phyloP scores from a whole-genome alignment of 35 echinoderm and acorn worm genomes.

The Ophioderma brevispina region DNA sequence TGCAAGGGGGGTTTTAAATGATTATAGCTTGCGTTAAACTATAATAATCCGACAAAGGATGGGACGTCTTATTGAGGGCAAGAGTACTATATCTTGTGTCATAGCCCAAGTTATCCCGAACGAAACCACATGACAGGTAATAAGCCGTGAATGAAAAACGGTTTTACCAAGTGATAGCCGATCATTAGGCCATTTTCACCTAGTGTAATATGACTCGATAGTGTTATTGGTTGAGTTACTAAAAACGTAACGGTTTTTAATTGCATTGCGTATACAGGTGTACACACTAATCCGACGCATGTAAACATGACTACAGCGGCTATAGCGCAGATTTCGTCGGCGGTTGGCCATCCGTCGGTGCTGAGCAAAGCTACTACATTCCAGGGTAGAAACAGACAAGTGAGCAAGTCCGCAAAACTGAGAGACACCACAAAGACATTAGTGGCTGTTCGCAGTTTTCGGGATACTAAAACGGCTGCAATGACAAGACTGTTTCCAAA shows the following conservation, averaged over 20 bases:
- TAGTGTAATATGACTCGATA: too few relatives aligned
- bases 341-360: conserved; percentile 71
- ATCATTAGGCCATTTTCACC: too few relatives aligned
- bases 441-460: conserved; percentile 79
- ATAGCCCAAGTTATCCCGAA: too few relatives aligned
- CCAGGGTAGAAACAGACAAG: conserved; percentile 74
- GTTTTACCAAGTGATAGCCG: too few relatives aligned
- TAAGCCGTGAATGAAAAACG: too few relatives aligned
- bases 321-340: conserved; percentile 53
- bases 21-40: too few relatives aligned
- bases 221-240: conserved; percentile 57
- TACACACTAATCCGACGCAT: conserved; percentile 86
- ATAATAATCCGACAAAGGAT: too few relatives aligned
- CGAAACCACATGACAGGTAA: too few relatives aligned
- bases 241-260: conserved; percentile 83
- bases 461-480: conserved; percentile 63
- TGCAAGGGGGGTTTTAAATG: too few relatives aligned
- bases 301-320: conserved; percentile 84
- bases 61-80: too few relatives aligned
- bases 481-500: conserved; percentile 83
- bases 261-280: conserved; percentile 78
- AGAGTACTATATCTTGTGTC: too few relatives aligned
- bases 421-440: conserved; percentile 92
- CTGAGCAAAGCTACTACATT: conserved; percentile 79
- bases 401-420: conserved; percentile 71